A percentile compares a stretch with the other conserved stretches of the same genome.
Evolutionary conservation across 2,888 invertebrate genomes (phyloP).

Genomic region (Cistogaster globosa): DNA sequence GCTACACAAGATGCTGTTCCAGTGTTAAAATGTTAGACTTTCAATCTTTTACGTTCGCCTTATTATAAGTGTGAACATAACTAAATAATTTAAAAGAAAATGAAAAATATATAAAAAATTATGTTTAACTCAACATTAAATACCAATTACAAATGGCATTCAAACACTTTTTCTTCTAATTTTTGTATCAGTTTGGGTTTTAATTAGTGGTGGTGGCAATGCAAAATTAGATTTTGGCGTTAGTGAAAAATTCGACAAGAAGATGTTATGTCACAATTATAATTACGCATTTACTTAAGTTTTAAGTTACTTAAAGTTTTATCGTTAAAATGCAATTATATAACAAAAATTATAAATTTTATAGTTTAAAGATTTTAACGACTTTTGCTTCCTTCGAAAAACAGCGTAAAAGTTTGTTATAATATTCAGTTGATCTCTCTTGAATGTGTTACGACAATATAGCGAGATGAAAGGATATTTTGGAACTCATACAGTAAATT

Average conservation of each 20-base stretch:
- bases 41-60: constrained; percentile 48
- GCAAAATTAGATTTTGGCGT: neutral
- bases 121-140: constrained; percentile 41
- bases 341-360: neutral
- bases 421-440: no score
- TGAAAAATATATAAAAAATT: constrained; percentile 12
- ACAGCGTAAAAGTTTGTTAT: no score
- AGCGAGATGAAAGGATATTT: no score
- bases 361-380: no score
- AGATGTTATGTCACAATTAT: neutral
- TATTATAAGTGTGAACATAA: constrained; percentile 16
- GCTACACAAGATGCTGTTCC: constrained; percentile 47
- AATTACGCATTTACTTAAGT: constrained; percentile 48
- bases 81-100: constrained; percentile 35
- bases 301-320: constrained; percentile 27
- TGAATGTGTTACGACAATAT: no score
- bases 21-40: constrained; percentile 60
- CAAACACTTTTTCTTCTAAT: constrained; percentile 27
- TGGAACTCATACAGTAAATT: no score
- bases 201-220: neutral
- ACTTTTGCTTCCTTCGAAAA: no score
- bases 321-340: neutral
- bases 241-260: neutral
- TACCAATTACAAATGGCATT: constrained; percentile 53
- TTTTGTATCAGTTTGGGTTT: constrained; percentile 1